Base-by-base conservation (phyloP, 2,113 vertebrate species). In the Lota lota region DNA sequence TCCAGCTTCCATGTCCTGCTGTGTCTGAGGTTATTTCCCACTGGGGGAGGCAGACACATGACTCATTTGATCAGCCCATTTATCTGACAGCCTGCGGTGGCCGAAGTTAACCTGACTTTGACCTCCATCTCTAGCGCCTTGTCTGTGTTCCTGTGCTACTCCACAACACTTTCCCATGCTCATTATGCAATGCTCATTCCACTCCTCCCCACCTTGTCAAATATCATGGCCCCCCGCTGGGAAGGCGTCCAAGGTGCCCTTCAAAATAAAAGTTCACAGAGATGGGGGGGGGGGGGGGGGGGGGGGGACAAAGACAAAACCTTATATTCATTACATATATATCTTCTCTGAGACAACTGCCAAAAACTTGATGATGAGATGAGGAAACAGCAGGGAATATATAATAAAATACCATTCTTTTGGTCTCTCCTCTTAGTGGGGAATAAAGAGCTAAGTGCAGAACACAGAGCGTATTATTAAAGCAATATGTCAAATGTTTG, bases 101-200 rank as follows among this genome's bases (percentile, higher is more conserved):
- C 71, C 78, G 78, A 77, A 76, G 77, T 79, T 84, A 86, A 87
- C 82, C 85, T 73, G 72, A 19, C 6, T 74, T 75, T 24, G 36
- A 86, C 88, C 88, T 88, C 79, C 40, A 66, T 22, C 3, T 68
- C 72, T 78, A 24, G 74, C 21, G 15, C 16, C 19, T 65, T 62
- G 67, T 76, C 69, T 63, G 65, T 59, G 51, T 18, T 53, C 62
- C 58, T 75, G 15, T 33, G 28, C 33, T 51, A 22, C 63, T 21
- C 24, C 1, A 36, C 36, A 24, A 24, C 24, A 24, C 1, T 56
- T 6, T 1, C 16, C 66, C 63, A 18, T 57, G 70, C 65, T 36
- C 61, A 51, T 20, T 20, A 12, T 22, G 19, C 20, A 19, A 16
- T 51, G 56, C 15, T 1, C 5, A 51, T 17, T 17, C 22, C 36